These are phyloP conservation scores for Phenganax stokvisi DNA, from an alignment of 92 coral and sea anemone species.

Conservation along the genomic window DNA sequence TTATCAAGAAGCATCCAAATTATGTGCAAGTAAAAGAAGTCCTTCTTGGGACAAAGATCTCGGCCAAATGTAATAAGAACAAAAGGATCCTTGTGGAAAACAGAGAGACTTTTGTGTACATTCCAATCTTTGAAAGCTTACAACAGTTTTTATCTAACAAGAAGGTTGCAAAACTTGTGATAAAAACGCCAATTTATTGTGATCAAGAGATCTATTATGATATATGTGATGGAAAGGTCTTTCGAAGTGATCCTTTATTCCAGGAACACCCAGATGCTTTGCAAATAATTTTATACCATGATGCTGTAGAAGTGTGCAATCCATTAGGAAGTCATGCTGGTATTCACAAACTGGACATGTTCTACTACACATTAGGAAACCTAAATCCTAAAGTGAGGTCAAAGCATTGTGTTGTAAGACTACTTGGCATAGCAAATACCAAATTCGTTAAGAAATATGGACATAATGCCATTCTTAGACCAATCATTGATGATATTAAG, in stretches of 20 bases:
- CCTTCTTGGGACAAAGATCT: neutral
- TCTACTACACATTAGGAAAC: conserved; percentile 30
- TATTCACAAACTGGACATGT: conserved; percentile 20
- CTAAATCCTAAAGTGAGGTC: conserved; percentile 20
- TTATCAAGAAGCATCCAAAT: neutral
- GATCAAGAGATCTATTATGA: conserved; percentile 22
- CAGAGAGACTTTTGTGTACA: conserved; percentile 9
- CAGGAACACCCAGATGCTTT: conserved; percentile 8
- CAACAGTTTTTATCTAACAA: conserved; percentile 39
- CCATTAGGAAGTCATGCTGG: conserved; percentile 38
- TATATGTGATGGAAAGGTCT: neutral
- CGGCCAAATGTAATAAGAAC: neutral
- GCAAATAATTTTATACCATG: conserved; percentile 26
- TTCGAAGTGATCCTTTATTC: neutral
- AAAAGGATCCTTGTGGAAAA: neutral
- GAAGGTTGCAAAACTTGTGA: conserved; percentile 31
- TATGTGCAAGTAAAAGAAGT: neutral
- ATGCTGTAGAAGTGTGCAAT: conserved; percentile 40
- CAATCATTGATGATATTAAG: conserved; percentile 10
- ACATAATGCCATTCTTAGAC: conserved; percentile 27
- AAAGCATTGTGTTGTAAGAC: neutral
- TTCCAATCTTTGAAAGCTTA: conserved; percentile 25
- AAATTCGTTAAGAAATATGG: conserved; percentile 34
- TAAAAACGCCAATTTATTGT: conserved; percentile 28
- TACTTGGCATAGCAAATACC: conserved; percentile 32